Percentiles rank a stretch among this genome's conserved stretches.
Conservation (phyloP, 2,797 vertebrate species). For the Margarornis squamiger region DNA sequence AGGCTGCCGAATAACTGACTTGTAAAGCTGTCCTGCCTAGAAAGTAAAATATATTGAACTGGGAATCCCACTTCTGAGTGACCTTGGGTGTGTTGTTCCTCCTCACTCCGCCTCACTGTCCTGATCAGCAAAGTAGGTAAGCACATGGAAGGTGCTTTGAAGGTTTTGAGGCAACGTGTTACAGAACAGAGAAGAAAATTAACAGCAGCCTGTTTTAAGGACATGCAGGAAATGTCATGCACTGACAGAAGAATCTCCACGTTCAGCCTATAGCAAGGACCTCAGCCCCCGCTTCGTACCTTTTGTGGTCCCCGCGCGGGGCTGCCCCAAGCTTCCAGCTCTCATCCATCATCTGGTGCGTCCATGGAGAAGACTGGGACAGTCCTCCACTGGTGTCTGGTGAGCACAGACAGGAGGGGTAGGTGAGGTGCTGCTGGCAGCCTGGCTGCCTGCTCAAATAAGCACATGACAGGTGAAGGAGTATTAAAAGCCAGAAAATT, state of each 20-base stretch:
- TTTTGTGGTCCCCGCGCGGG: neutral
- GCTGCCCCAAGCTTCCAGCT: rapidly evolving
- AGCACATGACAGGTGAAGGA: neutral
- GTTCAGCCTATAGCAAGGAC: neutral
- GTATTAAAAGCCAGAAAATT: neutral
- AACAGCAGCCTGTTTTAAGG: neutral
- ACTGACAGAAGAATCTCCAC: neutral
- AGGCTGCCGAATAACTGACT: neutral
- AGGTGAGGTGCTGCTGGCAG: neutral
- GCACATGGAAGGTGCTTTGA: neutral
- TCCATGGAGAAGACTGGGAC: rapidly evolving
- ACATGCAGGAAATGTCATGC: rapidly evolving
- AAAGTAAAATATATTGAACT: neutral
- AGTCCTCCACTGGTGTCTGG: rapidly evolving
- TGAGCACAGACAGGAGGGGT: rapidly evolving
- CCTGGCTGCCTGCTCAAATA: neutral
- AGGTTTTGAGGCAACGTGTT: rapidly evolving
- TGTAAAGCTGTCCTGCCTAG: neutral
- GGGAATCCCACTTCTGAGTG: neutral
- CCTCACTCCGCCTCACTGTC: neutral
- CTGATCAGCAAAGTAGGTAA: neutral
- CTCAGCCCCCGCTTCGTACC: rapidly evolving
- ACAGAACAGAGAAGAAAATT: neutral
- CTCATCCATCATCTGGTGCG: neutral
- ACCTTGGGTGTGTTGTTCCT: neutral